Base-by-base conservation (phyloP, 1,140 invertebrate genomes). In the Mycetomoellerius zeteki region DNA sequence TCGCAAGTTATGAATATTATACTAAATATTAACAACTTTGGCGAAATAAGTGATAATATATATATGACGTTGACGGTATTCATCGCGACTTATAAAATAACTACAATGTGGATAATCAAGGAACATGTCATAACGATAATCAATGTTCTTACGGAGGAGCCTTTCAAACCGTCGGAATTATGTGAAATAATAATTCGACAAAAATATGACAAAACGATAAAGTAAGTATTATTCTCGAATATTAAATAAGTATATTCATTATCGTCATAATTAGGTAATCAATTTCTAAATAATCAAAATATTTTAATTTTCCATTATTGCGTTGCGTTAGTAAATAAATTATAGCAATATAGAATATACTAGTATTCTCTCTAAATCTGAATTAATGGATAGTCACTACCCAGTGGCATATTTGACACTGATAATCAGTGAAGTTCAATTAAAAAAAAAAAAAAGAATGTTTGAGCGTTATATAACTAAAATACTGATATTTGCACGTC, bases 191-290 rank as follows among this genome's bases (percentile, higher is more conserved):
- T 10, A 1, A 77, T 85, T 27, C 72, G 37, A 77, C 16, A 27
- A n/a, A 85, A 77, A n/a, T 85, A 65, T 33, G 19, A 76, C 1
- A 85, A 77, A 37, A 3, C 14, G 16, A 43, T 54, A 52, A 62
- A 30, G 82, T 47, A 65, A 54, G 30, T 52, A 52, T 33, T 19
- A 54, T 37, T 37, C 24, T 33, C 1, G 1, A 19, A 8, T n/a
- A n/a, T 60, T 16, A 69, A 12, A 33, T 3, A 33, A 69, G 8
- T 37, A 37, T 24, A 10, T 21, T 4, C 2, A 73, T 33, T 19
- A 54, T n/a, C n/a, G 1, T 72, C 27, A 56, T 73, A n/a, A 33
- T n/a, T 50, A 1, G 16, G 16, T 75, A 75, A 75, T 37, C 4
- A n/a, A 37, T 33, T 30, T 56, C 19, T 27, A 4, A 71, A 71